Conservation (phyloP, 1,140 invertebrate species). For the Tetragonula clypearis region DNA sequence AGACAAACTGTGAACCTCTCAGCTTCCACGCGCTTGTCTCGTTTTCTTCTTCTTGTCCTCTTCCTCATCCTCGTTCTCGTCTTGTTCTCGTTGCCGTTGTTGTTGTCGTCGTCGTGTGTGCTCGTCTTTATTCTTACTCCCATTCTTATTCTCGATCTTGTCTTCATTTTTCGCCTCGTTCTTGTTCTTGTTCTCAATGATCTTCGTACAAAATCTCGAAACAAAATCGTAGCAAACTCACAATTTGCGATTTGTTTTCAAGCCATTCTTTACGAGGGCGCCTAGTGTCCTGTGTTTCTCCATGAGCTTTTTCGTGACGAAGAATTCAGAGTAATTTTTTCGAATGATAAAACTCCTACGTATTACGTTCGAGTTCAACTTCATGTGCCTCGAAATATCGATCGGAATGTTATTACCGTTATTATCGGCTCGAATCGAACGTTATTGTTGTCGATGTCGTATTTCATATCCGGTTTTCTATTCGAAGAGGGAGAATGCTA, state of each 20-base stretch:
- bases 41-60: background rate
- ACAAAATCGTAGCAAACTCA: background rate
- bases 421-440: conserved; percentile 22
- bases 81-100: background rate
- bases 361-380: conserved; percentile 55
- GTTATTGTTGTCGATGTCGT: conserved; percentile 3
- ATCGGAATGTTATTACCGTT: conserved; percentile 46
- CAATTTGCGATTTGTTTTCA: background rate
- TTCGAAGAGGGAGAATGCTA: background rate
- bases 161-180: conserved; percentile 30
- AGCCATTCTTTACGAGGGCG: background rate
- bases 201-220: conserved; percentile 39
- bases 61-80: background rate
- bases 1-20: conserved; percentile 52
- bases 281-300: conserved; percentile 50
- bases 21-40: conserved; percentile 53
- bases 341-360: conserved; percentile 31
- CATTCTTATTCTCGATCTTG: background rate
- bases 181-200: conserved; percentile 24
- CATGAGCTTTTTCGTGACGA: conserved; percentile 58
- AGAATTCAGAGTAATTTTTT: conserved; percentile 48
- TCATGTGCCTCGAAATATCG: conserved; percentile 63
- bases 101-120: background rate
- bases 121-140: background rate
- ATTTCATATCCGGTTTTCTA: conserved; percentile 17